Conservation (phyloP, 2,113 vertebrate genomes). For the Perognathus longimembris region DNA sequence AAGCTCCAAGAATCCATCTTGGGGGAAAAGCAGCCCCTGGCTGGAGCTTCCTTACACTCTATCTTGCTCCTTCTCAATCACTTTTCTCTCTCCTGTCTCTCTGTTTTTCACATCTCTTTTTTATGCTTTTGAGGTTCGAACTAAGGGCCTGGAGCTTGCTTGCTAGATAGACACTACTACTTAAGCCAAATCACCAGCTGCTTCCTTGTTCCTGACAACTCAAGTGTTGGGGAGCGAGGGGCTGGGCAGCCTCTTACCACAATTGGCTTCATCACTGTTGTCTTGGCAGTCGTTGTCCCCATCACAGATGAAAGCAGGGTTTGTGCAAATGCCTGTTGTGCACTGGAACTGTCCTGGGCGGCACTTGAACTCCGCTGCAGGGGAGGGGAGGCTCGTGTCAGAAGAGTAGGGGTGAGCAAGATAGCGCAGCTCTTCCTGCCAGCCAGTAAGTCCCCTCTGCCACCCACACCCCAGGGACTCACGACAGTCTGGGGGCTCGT, state of each 20-base stretch:
- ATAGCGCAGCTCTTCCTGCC: background rate
- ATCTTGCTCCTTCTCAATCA: too few species aligned
- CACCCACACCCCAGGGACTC: constrained; percentile 82
- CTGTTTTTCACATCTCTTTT: too few species aligned
- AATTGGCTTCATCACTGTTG: constrained; percentile 97
- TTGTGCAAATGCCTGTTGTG: constrained; percentile 97
- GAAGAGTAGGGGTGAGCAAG: background rate
- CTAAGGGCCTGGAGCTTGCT: too few species aligned
- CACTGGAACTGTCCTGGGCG: constrained; percentile 98
- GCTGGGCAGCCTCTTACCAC: constrained; percentile 85
- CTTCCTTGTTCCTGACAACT: too few species aligned
- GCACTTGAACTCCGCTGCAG: constrained; percentile 95
- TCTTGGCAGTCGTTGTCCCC: constrained; percentile 99
- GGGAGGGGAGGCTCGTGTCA: background rate
- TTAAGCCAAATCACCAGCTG: too few species aligned
- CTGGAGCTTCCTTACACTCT: background rate
- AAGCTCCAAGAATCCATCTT: background rate
- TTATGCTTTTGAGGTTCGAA: too few species aligned
- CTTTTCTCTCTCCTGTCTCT: too few species aligned
- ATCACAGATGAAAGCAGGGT: constrained; percentile 98
- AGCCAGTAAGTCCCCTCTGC: background rate
- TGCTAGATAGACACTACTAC: too few species aligned
- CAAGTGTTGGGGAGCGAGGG: background rate
- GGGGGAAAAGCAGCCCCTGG: background rate
- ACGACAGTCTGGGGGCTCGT: constrained; percentile 96